Evolutionary conservation across 2,888 invertebrate species (phyloP).

Genomic region (Ophion slaviceki): DNA sequence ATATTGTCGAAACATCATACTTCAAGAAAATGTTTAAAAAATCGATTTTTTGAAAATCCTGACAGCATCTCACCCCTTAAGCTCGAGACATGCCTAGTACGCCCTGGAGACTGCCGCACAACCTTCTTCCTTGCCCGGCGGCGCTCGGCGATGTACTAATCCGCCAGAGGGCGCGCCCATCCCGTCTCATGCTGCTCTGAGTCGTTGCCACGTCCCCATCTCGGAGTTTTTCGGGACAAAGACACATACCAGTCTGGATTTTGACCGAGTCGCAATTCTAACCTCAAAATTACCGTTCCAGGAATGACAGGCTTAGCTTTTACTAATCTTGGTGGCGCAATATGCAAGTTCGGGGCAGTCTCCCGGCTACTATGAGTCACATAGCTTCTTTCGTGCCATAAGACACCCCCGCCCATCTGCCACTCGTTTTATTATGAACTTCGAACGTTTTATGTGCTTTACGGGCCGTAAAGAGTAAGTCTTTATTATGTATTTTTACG

Average conservation of each 20-base stretch:
- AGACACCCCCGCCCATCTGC: background rate
- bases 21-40: too few relatives aligned
- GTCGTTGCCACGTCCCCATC: too few relatives aligned
- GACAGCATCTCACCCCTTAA: too few relatives aligned
- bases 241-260: background rate
- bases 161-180: slow-evolving; percentile 12
- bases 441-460: slow-evolving; percentile 9
- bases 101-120: too few relatives aligned
- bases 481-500: background rate
- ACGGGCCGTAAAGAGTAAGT: background rate
- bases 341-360: too few relatives aligned
- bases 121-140: too few relatives aligned
- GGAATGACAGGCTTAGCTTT: slow-evolving; percentile 13
- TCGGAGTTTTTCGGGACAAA: background rate
- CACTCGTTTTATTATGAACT: slow-evolving; percentile 8
- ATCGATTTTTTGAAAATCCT: too few relatives aligned
- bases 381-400: slow-evolving; percentile 6
- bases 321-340: background rate
- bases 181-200: too few relatives aligned
- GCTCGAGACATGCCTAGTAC: too few relatives aligned
- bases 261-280: background rate
- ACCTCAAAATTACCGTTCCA: background rate
- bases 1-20: too few relatives aligned
- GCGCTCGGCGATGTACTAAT: slow-evolving; percentile 5
- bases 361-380: background rate